A percentile compares a stretch with the other conserved stretches of the same genome.
These are phyloP conservation scores for Scelioninae gen. 1 DNA, from an alignment of 2,888 invertebrate genomes.

Conservation along the genomic window DNA sequence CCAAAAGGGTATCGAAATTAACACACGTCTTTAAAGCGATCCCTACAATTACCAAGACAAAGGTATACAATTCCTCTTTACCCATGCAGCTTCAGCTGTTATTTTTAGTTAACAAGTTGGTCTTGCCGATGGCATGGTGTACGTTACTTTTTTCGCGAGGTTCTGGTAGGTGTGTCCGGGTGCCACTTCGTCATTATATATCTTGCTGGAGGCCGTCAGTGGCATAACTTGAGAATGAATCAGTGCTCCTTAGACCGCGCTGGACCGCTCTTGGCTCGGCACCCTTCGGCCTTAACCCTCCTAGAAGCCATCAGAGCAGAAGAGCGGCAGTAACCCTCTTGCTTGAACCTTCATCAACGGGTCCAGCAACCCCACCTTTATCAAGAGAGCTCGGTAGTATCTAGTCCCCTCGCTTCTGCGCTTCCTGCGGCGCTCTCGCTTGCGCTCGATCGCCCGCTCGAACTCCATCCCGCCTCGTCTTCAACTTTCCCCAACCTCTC, in stretches of 20 bases:
- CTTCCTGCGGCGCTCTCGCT: conserved; percentile 71
- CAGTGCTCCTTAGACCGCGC: conserved; percentile 83
- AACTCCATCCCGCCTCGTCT: conserved; percentile 44
- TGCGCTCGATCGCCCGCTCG: conserved; percentile 36
- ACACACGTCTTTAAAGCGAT: conserved; percentile 27
- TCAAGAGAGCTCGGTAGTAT: conserved; percentile 80
- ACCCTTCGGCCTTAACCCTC: conserved; percentile 69
- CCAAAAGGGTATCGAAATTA: conserved; percentile 43
- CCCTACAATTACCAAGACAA: conserved; percentile 31
- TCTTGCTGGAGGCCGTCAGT: conserved; percentile 78
- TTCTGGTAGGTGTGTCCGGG: conserved; percentile 71
- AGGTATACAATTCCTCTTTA: no score
- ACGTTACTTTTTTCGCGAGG: conserved; percentile 37
- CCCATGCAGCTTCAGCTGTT: no score
- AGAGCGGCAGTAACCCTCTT: conserved; percentile 83
- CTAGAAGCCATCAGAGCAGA: conserved; percentile 82
- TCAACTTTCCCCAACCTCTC: conserved; percentile 54
- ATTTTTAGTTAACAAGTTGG: conserved; percentile 16
- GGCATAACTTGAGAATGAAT: conserved; percentile 83
- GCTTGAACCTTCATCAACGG: conserved; percentile 84
- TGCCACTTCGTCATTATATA: conserved; percentile 80
- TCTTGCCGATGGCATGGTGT: conserved; percentile 2
- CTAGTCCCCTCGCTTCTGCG: conserved; percentile 71
- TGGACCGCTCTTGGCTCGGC: conserved; percentile 75
- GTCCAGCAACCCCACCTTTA: conserved; percentile 83